Evolutionary conservation across 2,888 invertebrate species (phyloP), one percentile per base, ranked within the genome.

Genomic region (Eilema griseolum): DNA sequence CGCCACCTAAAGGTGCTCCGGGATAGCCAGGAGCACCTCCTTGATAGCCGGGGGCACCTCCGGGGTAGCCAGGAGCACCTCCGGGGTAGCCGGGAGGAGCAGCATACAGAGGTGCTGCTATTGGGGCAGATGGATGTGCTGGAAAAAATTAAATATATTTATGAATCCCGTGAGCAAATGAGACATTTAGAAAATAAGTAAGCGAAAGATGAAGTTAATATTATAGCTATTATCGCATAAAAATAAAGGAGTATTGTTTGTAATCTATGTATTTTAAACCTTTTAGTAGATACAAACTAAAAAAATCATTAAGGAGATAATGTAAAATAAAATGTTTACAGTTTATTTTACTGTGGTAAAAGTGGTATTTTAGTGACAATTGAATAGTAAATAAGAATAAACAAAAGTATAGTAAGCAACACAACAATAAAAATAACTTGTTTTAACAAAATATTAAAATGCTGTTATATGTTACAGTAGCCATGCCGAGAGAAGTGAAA

Each of bases 21-120:
- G 90, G 91, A 74, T 95, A 59, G 14, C 77, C 23, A 0, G 61
- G 59, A 0, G 75, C 33, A 14, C 73, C 83, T 3, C 94, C 94
- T 1, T 90, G 92, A 74, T 95, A 95, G 31, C 91, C 94, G 37
- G 93, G 91, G 0, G 59, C 26, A 2, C 26, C 83, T 5, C 95
- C 94, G 1, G 90, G 91, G 74, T 95, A 95, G 28, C 92, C 94
- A 31, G 93, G 91, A 0, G 59, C 26, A 2, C 26, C 83, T 5
- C 95, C 94, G 1, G 90, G 91, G 74, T 95, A 95, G 28, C 92
- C 94, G 33, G 93, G 91, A 0, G 4, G 94, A 87, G 23, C 88
- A 69, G 72, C 88, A 88, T 88, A 94, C 61, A 93, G 70, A 0
- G 93, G 90, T n/a, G 90, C 90, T 20, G 92, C 90, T 11, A 86